A percentile compares a stretch with the other conserved stretches of the same genome.
Evolutionary conservation across 2,888 invertebrate species (phyloP).

Genomic region (Sinelater perroti): DNA sequence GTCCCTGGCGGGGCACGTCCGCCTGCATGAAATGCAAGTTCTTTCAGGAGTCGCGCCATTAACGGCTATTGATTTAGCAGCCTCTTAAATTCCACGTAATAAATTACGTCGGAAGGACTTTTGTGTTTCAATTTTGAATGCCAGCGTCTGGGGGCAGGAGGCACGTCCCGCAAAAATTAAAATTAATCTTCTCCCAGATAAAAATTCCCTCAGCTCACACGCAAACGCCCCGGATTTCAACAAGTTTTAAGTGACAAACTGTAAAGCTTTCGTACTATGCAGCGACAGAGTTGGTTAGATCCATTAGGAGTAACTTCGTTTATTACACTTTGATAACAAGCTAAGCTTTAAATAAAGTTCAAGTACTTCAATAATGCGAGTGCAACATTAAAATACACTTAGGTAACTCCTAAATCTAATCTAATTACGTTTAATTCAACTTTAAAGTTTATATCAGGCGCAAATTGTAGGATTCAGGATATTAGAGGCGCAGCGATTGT

Average conservation of each 20-base stretch:
- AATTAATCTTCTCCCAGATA: slow-evolving; percentile 1
- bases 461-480: slow-evolving; percentile 24
- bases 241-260: slow-evolving; percentile 23
- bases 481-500: slow-evolving; percentile 15
- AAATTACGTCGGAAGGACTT: slow-evolving; percentile 2
- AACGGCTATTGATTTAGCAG: slow-evolving; percentile 16
- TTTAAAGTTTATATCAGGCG: slow-evolving; percentile 32
- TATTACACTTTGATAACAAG: slow-evolving; percentile 37
- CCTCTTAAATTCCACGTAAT: too few relatives aligned
- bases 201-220: slow-evolving; percentile 4
- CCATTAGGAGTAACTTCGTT: slow-evolving; percentile 36
- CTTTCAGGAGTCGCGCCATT: neutral
- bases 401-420: slow-evolving; percentile 40
- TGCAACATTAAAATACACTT: slow-evolving; percentile 41
- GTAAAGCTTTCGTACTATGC: slow-evolving; percentile 15
- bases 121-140: neutral
- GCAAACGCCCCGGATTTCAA: slow-evolving; percentile 17
- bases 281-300: slow-evolving; percentile 32
- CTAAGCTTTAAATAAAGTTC: slow-evolving; percentile 39
- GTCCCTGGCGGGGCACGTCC: slow-evolving; percentile 11
- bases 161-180: neutral
- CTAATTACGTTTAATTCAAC: slow-evolving; percentile 37
- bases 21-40: slow-evolving; percentile 10
- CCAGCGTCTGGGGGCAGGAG: neutral
- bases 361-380: slow-evolving; percentile 36